Evolutionary conservation across 2,888 invertebrate genomes (phyloP).

Genomic region (Callosobruchus maculatus): DNA sequence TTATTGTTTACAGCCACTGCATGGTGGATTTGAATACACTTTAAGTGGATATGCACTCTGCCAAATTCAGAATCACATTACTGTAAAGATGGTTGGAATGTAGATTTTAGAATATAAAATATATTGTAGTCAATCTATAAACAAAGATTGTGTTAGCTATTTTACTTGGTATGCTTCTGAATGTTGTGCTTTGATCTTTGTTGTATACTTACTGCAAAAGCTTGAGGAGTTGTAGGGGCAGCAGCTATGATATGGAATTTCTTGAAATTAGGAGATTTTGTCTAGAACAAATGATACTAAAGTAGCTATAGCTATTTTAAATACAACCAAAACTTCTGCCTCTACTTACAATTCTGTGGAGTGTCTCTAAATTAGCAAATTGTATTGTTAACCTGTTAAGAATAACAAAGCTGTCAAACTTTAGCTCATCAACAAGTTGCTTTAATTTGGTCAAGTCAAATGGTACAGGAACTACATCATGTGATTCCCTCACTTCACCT

Average conservation of each 20-base stretch:
- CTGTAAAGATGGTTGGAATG: too few relatives aligned
- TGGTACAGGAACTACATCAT: conserved; percentile 61
- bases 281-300: conserved; percentile 41
- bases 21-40: too few relatives aligned
- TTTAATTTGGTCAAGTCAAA: conserved; percentile 21
- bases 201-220: conserved; percentile 58
- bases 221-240: conserved; percentile 66
- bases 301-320: neutral
- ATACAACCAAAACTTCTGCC: too few relatives aligned
- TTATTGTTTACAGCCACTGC: too few relatives aligned
- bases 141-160: too few relatives aligned
- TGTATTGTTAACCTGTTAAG: conserved; percentile 58
- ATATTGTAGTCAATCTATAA: too few relatives aligned
- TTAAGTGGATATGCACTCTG: too few relatives aligned
- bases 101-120: too few relatives aligned
- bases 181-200: too few relatives aligned
- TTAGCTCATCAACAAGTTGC: conserved; percentile 21
- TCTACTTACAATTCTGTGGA: conserved; percentile 50
- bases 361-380: conserved; percentile 49
- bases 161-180: too few relatives aligned
- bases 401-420: conserved; percentile 51
- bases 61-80: too few relatives aligned
- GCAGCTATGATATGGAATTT: conserved; percentile 73
- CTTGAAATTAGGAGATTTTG: conserved; percentile 64
- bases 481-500: conserved; percentile 52